Evolutionary conservation across 1,140 invertebrate genomes (phyloP).

Genomic region (Paramacrobiotus metropolitanus): DNA sequence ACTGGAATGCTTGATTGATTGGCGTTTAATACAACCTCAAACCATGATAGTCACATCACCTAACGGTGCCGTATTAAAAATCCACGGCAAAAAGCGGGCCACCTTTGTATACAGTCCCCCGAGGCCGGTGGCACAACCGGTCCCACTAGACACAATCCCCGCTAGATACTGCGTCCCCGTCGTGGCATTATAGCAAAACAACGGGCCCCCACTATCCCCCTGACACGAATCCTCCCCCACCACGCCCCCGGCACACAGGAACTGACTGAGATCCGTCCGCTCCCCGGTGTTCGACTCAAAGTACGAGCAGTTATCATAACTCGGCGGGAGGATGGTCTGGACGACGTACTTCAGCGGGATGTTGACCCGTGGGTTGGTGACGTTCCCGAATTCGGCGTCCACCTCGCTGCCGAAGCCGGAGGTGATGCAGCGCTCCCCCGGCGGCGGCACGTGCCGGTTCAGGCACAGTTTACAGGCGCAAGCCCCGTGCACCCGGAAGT

Average conservation of each 20-base stretch:
- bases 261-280: constrained; percentile 15
- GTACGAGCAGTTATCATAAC: not conserved
- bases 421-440: too few relatives aligned
- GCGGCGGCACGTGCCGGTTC: too few relatives aligned
- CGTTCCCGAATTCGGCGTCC: too few relatives aligned
- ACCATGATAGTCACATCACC: too few relatives aligned
- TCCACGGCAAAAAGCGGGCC: not conserved
- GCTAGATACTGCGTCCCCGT: not conserved
- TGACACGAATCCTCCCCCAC: constrained; percentile 35
- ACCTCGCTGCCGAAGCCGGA: too few relatives aligned
- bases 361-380: not conserved
- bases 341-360: not conserved
- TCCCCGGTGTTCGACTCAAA: not conserved
- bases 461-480: too few relatives aligned
- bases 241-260: constrained; percentile 45
- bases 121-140: not conserved
- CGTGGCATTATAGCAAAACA: not conserved
- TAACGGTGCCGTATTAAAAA: not conserved
- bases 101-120: not conserved
- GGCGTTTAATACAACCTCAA: too few relatives aligned
- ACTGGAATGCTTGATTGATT: too few relatives aligned
- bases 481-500: too few relatives aligned
- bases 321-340: not conserved
- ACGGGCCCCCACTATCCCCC: constrained; percentile 14
- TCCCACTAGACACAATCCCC: not conserved